These are phyloP conservation scores for Drosophila serrata DNA, from an alignment of 1,140 invertebrate species.

Conservation along the genomic window DNA sequence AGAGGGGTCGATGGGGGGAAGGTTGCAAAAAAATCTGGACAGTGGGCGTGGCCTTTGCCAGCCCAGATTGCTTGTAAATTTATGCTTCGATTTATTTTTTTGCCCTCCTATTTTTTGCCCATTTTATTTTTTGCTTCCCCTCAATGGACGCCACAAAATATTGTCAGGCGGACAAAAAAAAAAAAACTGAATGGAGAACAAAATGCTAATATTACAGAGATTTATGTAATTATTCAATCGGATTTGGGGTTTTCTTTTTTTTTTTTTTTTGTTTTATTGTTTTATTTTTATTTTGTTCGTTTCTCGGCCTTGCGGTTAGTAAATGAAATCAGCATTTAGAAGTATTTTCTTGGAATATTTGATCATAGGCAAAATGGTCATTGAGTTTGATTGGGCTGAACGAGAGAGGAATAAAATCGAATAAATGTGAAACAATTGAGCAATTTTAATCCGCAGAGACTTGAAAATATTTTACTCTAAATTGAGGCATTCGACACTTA, in stretches of 20 bases:
- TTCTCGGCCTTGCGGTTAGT: conserved; percentile 35
- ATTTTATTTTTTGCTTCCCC: conserved; percentile 29
- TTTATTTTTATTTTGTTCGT: conserved; percentile 26
- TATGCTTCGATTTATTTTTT: conserved; percentile 78
- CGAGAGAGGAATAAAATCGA: conserved; percentile 22
- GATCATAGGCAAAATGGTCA: conserved; percentile 37
- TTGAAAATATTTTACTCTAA: neutral
- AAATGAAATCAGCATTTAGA: conserved; percentile 68
- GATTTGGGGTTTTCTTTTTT: conserved; percentile 57
- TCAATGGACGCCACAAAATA: conserved; percentile 47
- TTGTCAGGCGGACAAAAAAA: conserved; percentile 33
- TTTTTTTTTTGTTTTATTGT: conserved; percentile 41
- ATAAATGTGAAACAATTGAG: conserved; percentile 18
- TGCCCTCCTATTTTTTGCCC: conserved; percentile 14
- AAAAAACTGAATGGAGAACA: neutral
- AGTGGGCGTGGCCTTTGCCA: conserved; percentile 39
- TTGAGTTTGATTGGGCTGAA: conserved; percentile 16
- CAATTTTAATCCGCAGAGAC: neutral
- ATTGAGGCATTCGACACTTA: neutral
- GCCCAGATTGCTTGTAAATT: conserved; percentile 78
- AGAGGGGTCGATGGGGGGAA: neutral
- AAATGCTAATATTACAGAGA: conserved; percentile 76
- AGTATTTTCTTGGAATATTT: conserved; percentile 58
- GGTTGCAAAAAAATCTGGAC: conserved; percentile 43
- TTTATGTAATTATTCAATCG: conserved; percentile 83